Evolutionary conservation across 2,113 vertebrate species (phyloP).

Genomic region (Sander lucioperca): DNA sequence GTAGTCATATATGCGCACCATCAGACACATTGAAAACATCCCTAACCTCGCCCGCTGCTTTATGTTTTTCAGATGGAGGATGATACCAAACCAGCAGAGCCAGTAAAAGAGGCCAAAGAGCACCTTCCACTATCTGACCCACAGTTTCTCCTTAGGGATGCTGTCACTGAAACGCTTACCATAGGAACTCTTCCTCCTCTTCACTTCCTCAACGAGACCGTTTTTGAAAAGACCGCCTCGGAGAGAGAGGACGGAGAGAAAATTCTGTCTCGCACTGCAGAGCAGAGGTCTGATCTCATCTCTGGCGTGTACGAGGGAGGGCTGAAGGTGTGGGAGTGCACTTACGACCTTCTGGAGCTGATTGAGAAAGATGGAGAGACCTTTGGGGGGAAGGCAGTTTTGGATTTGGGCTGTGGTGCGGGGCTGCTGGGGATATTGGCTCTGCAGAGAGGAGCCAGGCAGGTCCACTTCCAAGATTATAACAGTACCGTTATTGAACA

Average conservation of each 20-base stretch:
- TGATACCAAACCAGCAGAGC: constrained; percentile 20
- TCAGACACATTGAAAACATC: background rate
- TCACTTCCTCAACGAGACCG: constrained; percentile 82
- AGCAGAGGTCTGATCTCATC: constrained; percentile 92
- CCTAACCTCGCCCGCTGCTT: constrained; percentile 16
- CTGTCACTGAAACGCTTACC: constrained; percentile 78
- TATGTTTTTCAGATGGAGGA: constrained; percentile 67
- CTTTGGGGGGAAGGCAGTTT: constrained; percentile 86
- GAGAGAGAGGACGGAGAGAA: constrained; percentile 84
- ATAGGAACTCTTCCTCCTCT: constrained; percentile 83
- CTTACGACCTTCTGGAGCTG: constrained; percentile 91
- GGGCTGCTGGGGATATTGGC: constrained; percentile 92
- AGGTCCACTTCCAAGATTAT: constrained; percentile 96
- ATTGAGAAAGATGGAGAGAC: constrained; percentile 82
- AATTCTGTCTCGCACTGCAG: constrained; percentile 83
- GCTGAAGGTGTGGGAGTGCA: constrained; percentile 98
- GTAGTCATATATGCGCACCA: background rate
- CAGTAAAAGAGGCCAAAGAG: constrained; percentile 77
- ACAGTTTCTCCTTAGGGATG: constrained; percentile 64
- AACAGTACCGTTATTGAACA: constrained; percentile 94
- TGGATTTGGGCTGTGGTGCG: constrained; percentile 96
- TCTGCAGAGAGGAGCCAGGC: constrained; percentile 84
- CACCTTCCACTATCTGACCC: constrained; percentile 69
- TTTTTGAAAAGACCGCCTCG: constrained; percentile 80
- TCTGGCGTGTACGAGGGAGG: constrained; percentile 96